Evolutionary conservation across 2,797 vertebrate species (phyloP), one percentile per base, ranked within the genome.

Genomic region (Ficedula albicollis): DNA sequence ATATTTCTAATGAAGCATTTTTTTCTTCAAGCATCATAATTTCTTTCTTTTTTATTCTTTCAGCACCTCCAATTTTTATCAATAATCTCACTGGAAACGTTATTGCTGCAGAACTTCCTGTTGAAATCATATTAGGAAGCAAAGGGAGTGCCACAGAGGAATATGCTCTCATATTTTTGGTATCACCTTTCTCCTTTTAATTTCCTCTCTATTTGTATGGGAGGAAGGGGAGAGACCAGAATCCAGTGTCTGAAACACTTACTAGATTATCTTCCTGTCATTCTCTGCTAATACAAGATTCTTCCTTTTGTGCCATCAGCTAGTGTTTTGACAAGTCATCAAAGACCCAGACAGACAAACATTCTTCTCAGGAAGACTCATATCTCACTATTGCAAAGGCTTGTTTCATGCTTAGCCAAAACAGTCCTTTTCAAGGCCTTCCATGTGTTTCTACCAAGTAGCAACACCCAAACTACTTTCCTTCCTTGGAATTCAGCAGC

Each of bases 151-250:
- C 25, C 75, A 54, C 52, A 64, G 64, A 93, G 76, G 81, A 93
- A 87, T 66, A 87, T 2, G 19, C 55, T 89, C n/a, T 85, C 54
- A 39, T 92, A 92, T 68, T 93, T 87, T 94, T 76, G 22, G 72
- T 51, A 90, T 78, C 72, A 85, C 62, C 73, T 93, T 92, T 92
- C 84, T 95, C 32, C 78, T 89, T 82, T 92, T 79, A 89, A 90
- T 96, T 95, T 96, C 86, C 93, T 84, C 26, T 74, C 49, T 66
- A 25, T 84, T 96, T 90, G 64, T 89, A 95, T 83, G 87, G 41
- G 49, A 91, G 94, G 93, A 96, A 92, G n/a, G 49, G 74, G 56
- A 92, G 23, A 87, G 90, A 60, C 78, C 66, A 83, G 78, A 92
- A 59, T n/a, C 22, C 76, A 80, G 27, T 16, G 23, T 80, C 76